Base-by-base conservation (phyloP, 2,797 vertebrate species). In the Hyperoplus lanceolatus region DNA sequence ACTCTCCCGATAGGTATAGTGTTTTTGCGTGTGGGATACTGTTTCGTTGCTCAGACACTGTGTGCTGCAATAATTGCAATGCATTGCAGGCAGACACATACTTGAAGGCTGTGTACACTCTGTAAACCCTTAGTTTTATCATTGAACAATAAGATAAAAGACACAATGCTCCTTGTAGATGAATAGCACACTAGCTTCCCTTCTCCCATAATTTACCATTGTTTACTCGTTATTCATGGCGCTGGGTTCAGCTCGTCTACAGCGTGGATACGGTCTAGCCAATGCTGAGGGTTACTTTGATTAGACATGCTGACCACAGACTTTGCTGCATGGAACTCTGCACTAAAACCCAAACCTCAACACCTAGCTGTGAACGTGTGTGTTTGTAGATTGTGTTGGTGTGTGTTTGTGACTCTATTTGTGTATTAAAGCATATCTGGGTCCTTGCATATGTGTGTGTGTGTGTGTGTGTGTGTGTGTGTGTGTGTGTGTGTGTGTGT, bases 41-140 rank as follows among this genome's bases (percentile, higher is more conserved):
- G 29, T 49, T 15, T 73, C 16, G n/a, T 53, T 59, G n/a, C 61
- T 73, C 60, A 62, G 29, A 49, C 41, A 38, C 41, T 49, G 1
- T 66, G 48, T 65, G 8, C 53, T 65, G 50, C 49, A 16, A 12
- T 70, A 80, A 75, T 73, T 75, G 41, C 54, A 15, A 41, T 69
- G 39, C 21, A 55, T 53, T 11, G 42, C 63, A 63, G 69, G 54
- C 15, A 73, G 41, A 71, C 39, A 60, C 7, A 43, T 29, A 59
- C 57, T 58, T 62, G 41, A 70, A 42, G 13, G 6, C 43, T 89
- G 42, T 77, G 77, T 70, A 60, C 58, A 36, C 54, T 60, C 63
- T 53, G 38, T 50, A 81, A 75, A 75, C 42, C 43, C 58, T 72
- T 79, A 57, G 60, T 82, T 80, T 74, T 48, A 71, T 50, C 21